Conservation (phyloP, 2,113 vertebrate species). For the Pipa parva region DNA sequence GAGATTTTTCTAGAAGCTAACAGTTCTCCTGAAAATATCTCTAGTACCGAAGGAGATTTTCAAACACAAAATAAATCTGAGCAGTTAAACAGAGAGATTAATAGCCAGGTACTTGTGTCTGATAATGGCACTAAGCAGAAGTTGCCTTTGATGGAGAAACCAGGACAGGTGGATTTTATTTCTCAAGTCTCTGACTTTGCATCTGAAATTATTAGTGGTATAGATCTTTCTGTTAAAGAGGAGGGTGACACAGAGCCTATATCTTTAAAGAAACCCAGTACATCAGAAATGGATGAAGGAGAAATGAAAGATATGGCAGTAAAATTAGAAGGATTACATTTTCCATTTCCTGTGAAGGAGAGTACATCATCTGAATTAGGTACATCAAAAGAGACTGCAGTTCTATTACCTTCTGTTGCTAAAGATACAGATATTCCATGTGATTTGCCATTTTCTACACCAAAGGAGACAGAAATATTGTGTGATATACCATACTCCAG, state of each 20-base stretch:
- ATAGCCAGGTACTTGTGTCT: not conserved
- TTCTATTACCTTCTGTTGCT: not conserved
- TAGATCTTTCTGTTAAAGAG: not conserved
- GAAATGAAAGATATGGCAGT: not conserved
- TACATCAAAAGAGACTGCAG: no score
- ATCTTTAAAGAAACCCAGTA: not conserved
- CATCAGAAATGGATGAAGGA: not conserved
- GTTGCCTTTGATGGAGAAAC: not conserved
- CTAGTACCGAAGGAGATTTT: not conserved
- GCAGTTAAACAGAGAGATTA: not conserved
- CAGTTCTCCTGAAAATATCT: not conserved
- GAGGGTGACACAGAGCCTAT: not conserved
- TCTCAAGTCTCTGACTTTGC: not conserved
- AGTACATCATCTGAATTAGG: no score
- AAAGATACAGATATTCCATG: not conserved
- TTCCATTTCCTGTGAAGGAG: no score
- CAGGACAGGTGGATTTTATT: not conserved
- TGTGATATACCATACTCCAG: not conserved
- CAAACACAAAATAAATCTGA: no score
- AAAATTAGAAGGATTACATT: not conserved
- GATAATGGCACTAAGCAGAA: not conserved
- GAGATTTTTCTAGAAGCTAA: not conserved
- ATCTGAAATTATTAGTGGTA: not conserved
- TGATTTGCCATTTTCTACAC: not conserved
- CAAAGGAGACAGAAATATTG: not conserved